Evolutionary conservation across 2,113 vertebrate genomes (phyloP).

Genomic region (Triplophysa tibetana): DNA sequence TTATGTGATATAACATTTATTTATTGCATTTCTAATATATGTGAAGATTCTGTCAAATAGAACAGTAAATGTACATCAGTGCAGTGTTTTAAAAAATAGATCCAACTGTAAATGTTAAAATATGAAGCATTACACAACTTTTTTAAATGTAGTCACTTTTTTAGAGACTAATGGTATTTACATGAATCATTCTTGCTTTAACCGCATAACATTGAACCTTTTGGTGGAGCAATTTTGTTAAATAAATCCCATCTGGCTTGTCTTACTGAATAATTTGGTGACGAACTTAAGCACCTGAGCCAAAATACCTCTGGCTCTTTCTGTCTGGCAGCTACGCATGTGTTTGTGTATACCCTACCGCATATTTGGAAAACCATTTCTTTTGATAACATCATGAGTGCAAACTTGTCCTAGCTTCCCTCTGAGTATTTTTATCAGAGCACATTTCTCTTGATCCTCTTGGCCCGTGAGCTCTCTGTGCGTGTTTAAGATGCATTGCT

Average conservation of each 20-base stretch:
- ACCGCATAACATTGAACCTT: conserved; percentile 17
- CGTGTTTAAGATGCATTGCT: conserved; percentile 18
- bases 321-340: conserved; percentile 14
- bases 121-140: background rate
- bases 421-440: conserved; percentile 31
- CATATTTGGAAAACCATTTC: conserved; percentile 52
- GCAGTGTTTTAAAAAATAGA: no score
- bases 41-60: no score
- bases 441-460: conserved; percentile 25
- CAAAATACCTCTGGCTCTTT: conserved; percentile 52
- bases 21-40: no score
- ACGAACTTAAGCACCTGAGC: conserved; percentile 22
- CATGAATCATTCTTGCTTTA: background rate
- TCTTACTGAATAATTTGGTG: conserved; percentile 47
- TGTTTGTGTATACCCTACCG: conserved; percentile 46
- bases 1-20: no score
- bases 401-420: conserved; percentile 43
- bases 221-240: conserved; percentile 6
- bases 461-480: conserved; percentile 33
- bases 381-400: conserved; percentile 58
- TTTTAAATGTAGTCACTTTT: conserved; percentile 4
- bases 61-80: no score
- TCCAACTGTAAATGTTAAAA: no score
- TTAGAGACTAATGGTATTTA: background rate
- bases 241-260: conserved; percentile 48